A percentile compares a stretch with the other conserved stretches of the same genome.
phyloP scores from a whole-genome alignment of 2,888 invertebrate genomes.

The Agriopis marginaria region DNA sequence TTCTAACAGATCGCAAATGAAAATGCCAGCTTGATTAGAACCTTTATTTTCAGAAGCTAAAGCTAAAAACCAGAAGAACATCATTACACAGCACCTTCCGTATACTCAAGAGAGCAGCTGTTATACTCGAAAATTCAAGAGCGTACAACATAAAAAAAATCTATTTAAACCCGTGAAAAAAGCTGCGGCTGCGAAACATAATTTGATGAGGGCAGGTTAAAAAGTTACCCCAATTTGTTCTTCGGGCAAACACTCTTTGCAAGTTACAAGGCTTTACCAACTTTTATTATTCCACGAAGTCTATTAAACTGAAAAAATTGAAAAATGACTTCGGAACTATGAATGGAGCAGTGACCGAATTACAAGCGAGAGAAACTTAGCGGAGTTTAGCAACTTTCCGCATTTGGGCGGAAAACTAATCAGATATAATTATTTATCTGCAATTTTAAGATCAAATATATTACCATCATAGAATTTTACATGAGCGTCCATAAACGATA shows the following conservation, averaged over 20 bases:
- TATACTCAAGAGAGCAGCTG: conserved; percentile 29
- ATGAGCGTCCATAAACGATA: too few relatives aligned
- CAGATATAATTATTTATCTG: not conserved
- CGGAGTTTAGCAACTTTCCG: not conserved
- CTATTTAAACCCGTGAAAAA: conserved; percentile 49
- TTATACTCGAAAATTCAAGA: conserved; percentile 38
- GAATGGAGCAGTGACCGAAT: not conserved
- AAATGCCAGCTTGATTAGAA: not conserved
- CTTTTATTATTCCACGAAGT: conserved; percentile 42
- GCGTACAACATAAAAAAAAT: conserved; percentile 55
- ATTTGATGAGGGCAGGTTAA: conserved; percentile 65
- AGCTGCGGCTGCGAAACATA: conserved; percentile 54
- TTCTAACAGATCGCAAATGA: too few relatives aligned
- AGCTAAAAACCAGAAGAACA: conserved; percentile 13
- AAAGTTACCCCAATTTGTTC: conserved; percentile 64
- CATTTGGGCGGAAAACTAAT: not conserved
- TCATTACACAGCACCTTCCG: conserved; percentile 18
- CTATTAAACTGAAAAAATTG: conserved; percentile 35
- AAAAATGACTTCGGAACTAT: conserved; percentile 32
- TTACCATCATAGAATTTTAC: too few relatives aligned
- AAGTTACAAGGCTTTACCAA: conserved; percentile 49
- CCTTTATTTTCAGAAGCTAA: not conserved
- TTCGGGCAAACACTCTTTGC: conserved; percentile 53
- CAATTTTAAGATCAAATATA: too few relatives aligned
- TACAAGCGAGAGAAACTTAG: not conserved